Evolutionary conservation across 2,888 invertebrate genomes (phyloP).

Genomic region (Melieria picta): DNA sequence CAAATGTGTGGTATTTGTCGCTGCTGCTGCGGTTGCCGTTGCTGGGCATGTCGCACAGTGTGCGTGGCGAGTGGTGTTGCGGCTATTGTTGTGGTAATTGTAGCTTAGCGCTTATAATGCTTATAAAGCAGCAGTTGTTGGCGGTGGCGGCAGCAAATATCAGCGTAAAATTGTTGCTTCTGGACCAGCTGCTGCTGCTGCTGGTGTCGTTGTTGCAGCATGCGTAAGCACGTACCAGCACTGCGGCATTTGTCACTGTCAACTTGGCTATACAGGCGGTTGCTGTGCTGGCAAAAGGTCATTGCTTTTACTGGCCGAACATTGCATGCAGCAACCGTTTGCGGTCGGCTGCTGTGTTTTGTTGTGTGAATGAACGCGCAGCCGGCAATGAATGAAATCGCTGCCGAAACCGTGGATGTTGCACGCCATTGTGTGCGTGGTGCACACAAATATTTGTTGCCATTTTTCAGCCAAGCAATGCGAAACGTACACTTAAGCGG

Average conservation of each 20-base stretch:
- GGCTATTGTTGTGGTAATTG: slow-evolving; percentile 23
- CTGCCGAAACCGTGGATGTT: too few relatives aligned
- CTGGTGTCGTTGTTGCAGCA: slow-evolving; percentile 28
- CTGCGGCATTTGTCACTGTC: slow-evolving; percentile 48
- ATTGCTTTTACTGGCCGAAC: neutral
- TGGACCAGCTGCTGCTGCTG: neutral
- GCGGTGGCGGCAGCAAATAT: neutral
- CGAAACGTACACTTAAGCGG: slow-evolving; percentile 25
- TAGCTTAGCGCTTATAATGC: slow-evolving; percentile 17
- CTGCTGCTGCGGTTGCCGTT: neutral
- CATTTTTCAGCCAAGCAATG: slow-evolving; percentile 22
- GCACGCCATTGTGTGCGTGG: too few relatives aligned
- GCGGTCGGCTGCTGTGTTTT: too few relatives aligned
- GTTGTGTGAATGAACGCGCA: too few relatives aligned
- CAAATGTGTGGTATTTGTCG: slow-evolving; percentile 1
- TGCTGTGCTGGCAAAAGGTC: slow-evolving; percentile 5
- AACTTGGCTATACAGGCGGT: slow-evolving; percentile 13
- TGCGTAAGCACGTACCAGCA: slow-evolving; percentile 49
- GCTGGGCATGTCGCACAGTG: neutral
- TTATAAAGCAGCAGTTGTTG: neutral
- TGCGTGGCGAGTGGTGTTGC: too few relatives aligned
- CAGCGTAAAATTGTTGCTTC: neutral
- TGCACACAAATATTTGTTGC: slow-evolving; percentile 1
- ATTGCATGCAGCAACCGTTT: too few relatives aligned
- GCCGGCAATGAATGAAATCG: too few relatives aligned